Base-by-base conservation (phyloP, 2,888 invertebrate species). In the Odontomyia ornata region DNA sequence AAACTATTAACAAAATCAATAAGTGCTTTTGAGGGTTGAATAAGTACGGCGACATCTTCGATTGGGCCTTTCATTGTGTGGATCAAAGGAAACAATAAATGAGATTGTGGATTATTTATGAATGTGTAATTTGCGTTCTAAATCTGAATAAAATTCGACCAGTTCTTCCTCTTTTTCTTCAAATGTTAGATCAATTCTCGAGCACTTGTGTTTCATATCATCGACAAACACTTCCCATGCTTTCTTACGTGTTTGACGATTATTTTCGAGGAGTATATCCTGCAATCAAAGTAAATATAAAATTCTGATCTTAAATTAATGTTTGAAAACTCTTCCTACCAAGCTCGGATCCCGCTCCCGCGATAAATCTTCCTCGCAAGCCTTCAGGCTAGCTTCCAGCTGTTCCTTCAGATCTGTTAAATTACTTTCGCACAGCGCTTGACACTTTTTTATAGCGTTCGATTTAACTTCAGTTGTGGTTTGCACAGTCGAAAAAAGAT, bases 161-260 rank as follows among this genome's bases (percentile, higher is more conserved):
- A 95, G 87, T 86, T 94, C 92, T 83, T 91, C 91, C 87, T 95
- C 93, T 86, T 94, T 94, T 83, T 92, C 91, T 83, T 91, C 91
- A 88, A 93, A 94, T 56, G 92, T 91, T 84, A 91, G 90, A 83
- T 95, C 93, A 80, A 95, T 92, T 84, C 92, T 90, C 81, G 90
- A 88, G 85, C 93, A 94, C 82, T 91, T 92, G 81, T 91, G 90
- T 83, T 92, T 91, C 88, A 95, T 91, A 86, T 93, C 92, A 89
- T 92, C 91, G 86, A 94, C 91, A 83, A 95, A 94, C 80, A 89
- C 89, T 82, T 92, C 89, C 92, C 93, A 94, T 85, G 93, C 91
- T 75, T 84, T 82, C 83, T 89, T 89, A 46, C 92, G 85, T 76
- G 86, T 84, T 77, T 87, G 87, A 81, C 90, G 86, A 65, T 87